Evolutionary conservation across 1,140 invertebrate species (phyloP), one percentile per base, ranked within the genome.

Genomic region (Drosophila ogumai): DNA sequence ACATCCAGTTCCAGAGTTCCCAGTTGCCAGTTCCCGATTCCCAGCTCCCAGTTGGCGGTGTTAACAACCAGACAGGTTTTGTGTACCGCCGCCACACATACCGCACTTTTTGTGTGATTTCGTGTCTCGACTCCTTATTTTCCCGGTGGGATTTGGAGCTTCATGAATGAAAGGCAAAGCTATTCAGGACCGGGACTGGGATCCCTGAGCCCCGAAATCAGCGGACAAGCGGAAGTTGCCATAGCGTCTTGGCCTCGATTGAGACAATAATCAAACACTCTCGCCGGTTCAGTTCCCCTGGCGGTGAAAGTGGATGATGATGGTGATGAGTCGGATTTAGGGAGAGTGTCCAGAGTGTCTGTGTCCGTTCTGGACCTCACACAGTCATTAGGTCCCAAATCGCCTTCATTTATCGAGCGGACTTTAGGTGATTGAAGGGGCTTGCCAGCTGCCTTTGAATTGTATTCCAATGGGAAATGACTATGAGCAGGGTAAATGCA

Each of bases 141-240:
- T 86, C 75, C 82, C 82, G 79, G 49, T 86, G 82, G 82, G 82
- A 86, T 86, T 86, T 81, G 73, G 68, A 60, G 74, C 74, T 81
- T 86, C 82, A 86, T 86, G 82, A 86, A 86, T 86, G 82, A 86
- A 86, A 79, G 74, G 40, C 74, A 81, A 85, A 86, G 68, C 76
- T 77, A 86, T 64, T 72, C 79, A 47, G 43, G 57, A 19, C 44
- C 19, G n/a, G 6, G 22, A 61, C 15, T 28, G 34, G 12, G 9
- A 57, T 34, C 32, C 56, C 47, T 46, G 49, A 64, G 56, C 77
- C 55, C 69, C 56, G 46, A 60, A 79, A 75, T 54, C 68, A 67
- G 43, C 56, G 81, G 79, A 87, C 79, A 82, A 87, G 65, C 82
- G 82, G 82, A 87, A 86, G 82, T 86, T 79, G 64, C 63, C 59